Evolutionary conservation across 2,888 invertebrate species (phyloP), one percentile per base, ranked within the genome.

Genomic region (Pteria penguin): DNA sequence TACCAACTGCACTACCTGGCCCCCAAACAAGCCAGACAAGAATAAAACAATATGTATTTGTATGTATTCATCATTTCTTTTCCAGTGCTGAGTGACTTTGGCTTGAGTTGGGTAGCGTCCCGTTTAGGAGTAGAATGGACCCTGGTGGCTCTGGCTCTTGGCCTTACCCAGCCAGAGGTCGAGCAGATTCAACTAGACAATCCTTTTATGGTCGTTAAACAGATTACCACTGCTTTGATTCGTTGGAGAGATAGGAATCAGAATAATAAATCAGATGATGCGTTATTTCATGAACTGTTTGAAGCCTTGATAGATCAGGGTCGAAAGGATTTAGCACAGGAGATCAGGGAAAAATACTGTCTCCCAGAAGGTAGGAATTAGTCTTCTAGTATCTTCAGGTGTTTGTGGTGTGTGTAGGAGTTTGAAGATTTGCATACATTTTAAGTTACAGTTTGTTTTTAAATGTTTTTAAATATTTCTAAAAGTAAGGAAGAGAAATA

Each of bases 51-150:
- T n/a, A n/a, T n/a, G n/a, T n/a, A n/a, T n/a, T n/a, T n/a, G n/a
- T n/a, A n/a, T n/a, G n/a, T n/a, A n/a, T n/a, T n/a, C n/a, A n/a
- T n/a, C n/a, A n/a, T n/a, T n/a, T n/a, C n/a, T n/a, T n/a, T n/a
- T n/a, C n/a, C n/a, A n/a, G n/a, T n/a, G n/a, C n/a, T 89, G 65
- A 83, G 87, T 1, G 88, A 88, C 65, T 74, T 84, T 14, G 84
- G 87, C 1, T 78, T 89, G 72, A 76, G 79, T 2, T 83, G 82
- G 52, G 66, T 89, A 0, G 86, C 89, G 8, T 80, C 86, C 4
- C 80, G 82, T 22, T 82, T 88, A 22, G 87, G 88, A 8, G 78
- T 71, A 29, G 84, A 87, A 90, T 95, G 95, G 90, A 72, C 79
- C 2, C 79, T 85, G 67, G 82, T 92, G 81, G 88, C 89, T 4